Evolutionary conservation across 30 jellyfish, hydroid and myxozoan genomes (phyloP).

Genomic region (Aurelia aurita): DNA sequence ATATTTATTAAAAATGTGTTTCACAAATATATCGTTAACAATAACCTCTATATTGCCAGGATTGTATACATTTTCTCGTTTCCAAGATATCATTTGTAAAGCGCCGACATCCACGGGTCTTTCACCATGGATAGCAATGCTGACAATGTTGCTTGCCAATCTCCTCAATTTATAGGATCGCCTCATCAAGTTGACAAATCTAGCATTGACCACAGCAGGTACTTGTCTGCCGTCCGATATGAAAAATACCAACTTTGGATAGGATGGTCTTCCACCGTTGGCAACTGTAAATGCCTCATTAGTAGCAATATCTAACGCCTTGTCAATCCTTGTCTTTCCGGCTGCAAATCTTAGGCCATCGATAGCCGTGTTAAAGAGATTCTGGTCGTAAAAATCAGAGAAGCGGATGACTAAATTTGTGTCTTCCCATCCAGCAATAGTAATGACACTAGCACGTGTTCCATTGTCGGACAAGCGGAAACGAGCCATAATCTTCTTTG

Average conservation of each 20-base stretch:
- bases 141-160: constrained; percentile 27
- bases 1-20: constrained; percentile 28
- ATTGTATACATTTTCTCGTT: constrained; percentile 20
- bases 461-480: constrained; percentile 18
- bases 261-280: constrained; percentile 54
- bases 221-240: constrained; percentile 72
- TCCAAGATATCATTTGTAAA: constrained; percentile 49
- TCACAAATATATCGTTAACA: constrained; percentile 22
- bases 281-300: constrained; percentile 18
- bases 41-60: constrained; percentile 13
- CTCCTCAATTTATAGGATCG: constrained; percentile 33
- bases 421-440: constrained; percentile 39
- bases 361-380: constrained; percentile 35
- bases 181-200: constrained; percentile 20
- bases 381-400: constrained; percentile 29
- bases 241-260: constrained; percentile 47
- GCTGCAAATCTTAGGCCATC: constrained; percentile 4
- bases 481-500: constrained; percentile 3
- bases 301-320: constrained; percentile 54
- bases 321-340: constrained; percentile 51
- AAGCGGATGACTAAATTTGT: constrained; percentile 34
- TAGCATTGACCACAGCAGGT: constrained; percentile 25
- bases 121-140: constrained; percentile 35
- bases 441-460: constrained; percentile 55
- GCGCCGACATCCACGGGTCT: constrained; percentile 60